phyloP scores from a whole-genome alignment of 2,888 invertebrate genomes.

The Corbicula japonica region DNA sequence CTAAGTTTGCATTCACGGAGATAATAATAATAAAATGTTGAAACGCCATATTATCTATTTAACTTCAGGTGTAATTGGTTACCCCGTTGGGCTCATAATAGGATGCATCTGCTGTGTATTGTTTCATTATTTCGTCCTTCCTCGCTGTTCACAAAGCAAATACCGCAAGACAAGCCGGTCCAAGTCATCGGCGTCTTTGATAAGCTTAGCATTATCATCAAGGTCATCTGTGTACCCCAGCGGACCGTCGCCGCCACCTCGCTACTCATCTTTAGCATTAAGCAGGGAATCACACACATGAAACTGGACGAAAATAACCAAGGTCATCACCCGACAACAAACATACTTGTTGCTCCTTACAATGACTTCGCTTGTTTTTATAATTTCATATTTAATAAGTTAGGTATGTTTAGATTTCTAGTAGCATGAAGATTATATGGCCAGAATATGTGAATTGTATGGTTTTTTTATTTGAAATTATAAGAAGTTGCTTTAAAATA shows the following conservation, averaged over 20 bases:
- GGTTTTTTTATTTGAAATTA: too few relatives aligned
- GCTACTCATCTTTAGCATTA: conserved; percentile 21
- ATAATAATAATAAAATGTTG: too few relatives aligned
- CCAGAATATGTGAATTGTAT: too few relatives aligned
- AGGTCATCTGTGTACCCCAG: conserved; percentile 23
- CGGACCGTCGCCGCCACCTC: conserved; percentile 13
- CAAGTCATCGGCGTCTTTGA: conserved; percentile 12
- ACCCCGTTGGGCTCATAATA: conserved; percentile 37
- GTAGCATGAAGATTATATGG: too few relatives aligned
- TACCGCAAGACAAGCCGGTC: neutral
- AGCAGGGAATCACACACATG: neutral
- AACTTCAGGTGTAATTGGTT: conserved; percentile 39
- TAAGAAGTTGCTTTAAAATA: too few relatives aligned
- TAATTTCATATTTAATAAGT: too few relatives aligned
- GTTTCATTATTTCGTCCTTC: conserved; percentile 39
- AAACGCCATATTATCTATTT: neutral
- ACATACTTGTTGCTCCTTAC: too few relatives aligned
- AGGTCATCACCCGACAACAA: too few relatives aligned
- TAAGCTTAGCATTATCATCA: neutral
- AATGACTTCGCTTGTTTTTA: too few relatives aligned
- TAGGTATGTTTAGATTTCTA: too few relatives aligned
- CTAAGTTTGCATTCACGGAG: too few relatives aligned
- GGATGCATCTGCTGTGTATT: conserved; percentile 28
- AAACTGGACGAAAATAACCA: too few relatives aligned
- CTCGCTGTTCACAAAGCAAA: conserved; percentile 16